Base-by-base conservation (phyloP, 2,888 invertebrate species). In the Dryobotodes eremita region DNA sequence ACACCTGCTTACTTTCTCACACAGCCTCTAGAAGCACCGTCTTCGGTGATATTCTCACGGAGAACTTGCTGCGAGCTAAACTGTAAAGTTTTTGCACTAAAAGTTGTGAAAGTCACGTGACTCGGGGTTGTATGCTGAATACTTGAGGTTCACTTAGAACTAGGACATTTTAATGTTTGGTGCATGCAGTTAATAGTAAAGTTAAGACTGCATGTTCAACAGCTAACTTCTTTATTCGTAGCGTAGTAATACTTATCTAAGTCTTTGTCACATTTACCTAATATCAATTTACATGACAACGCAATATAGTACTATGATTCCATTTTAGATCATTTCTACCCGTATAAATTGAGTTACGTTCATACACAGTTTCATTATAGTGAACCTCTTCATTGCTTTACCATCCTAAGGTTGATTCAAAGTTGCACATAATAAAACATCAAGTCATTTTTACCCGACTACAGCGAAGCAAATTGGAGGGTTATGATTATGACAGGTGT, bases 71-170 rank as follows among this genome's bases (percentile, higher is more conserved):
- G 20, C 11, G 57, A 57, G 57, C 55, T 62, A 13, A 36, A 74
- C 66, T 73, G 50, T 31, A 2, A 78, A 80, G 77, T 83, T 80
- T 73, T 6, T 74, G 42, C 61, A 50, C 36, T 72, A 42, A 73
- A 78, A 87, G 68, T 80, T 80, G 26, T 20, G 36, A 64, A 61
- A 69, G 59, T 75, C 69, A 75, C 42, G 61, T 55, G 62, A n/a
- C 64, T 53, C 11, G 10, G 10, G 4, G 31, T 10, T 72, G 26
- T 65, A 31, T 23, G 55, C 57, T 65, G 31, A 71, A 75, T 77
- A 71, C 50, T 80, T 64, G 26, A 55, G 11, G 42, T 65, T 11
- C 66, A 55, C 31, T 65, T 50, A 6, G 36, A 48, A 55, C 5
- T 10, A 23, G 0, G 62, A 8, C 17, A 10, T 46, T 17, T 81